phyloP scores from a whole-genome alignment of 2,797 vertebrate genomes.

The Lutjanus campechanus region DNA sequence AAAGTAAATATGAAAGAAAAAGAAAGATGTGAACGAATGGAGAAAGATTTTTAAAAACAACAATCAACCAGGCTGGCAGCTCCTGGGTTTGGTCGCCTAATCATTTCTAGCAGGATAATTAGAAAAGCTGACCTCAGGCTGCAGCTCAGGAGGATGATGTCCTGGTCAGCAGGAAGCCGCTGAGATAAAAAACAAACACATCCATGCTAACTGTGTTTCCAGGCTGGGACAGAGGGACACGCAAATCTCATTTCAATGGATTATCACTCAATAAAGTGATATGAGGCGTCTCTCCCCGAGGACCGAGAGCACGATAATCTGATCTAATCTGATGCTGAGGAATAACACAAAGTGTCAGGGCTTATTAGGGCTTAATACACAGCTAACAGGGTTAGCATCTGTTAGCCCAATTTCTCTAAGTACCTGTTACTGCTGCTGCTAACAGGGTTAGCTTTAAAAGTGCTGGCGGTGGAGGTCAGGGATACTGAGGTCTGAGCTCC shows the following conservation, averaged over 20 bases:
- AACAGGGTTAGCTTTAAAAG: slow-evolving; percentile 11
- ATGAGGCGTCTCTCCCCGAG: slow-evolving; percentile 46
- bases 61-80: background rate
- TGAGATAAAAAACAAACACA: slow-evolving; percentile 56
- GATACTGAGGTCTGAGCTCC: background rate
- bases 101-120: slow-evolving; percentile 34
- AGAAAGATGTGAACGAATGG: background rate
- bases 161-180: slow-evolving; percentile 50
- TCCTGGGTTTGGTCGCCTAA: background rate
- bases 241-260: slow-evolving; percentile 75
- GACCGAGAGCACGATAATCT: slow-evolving; percentile 46
- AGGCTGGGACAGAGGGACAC: slow-evolving; percentile 25
- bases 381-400: slow-evolving; percentile 63
- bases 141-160: slow-evolving; percentile 7
- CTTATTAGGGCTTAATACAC: slow-evolving; percentile 45
- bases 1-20: background rate
- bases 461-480: background rate
- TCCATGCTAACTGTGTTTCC: slow-evolving; percentile 69
- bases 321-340: slow-evolving; percentile 60
- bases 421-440: slow-evolving; percentile 16
- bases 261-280: slow-evolving; percentile 76
- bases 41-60: background rate
- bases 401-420: slow-evolving; percentile 32
- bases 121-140: slow-evolving; percentile 43
- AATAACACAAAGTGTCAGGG: slow-evolving; percentile 61